Evolutionary conservation across 30 jellyfish, hydroid and myxozoan species (phyloP), one percentile per base, ranked within the genome.

Genomic region (Calvadosia cruxmelitensis): DNA sequence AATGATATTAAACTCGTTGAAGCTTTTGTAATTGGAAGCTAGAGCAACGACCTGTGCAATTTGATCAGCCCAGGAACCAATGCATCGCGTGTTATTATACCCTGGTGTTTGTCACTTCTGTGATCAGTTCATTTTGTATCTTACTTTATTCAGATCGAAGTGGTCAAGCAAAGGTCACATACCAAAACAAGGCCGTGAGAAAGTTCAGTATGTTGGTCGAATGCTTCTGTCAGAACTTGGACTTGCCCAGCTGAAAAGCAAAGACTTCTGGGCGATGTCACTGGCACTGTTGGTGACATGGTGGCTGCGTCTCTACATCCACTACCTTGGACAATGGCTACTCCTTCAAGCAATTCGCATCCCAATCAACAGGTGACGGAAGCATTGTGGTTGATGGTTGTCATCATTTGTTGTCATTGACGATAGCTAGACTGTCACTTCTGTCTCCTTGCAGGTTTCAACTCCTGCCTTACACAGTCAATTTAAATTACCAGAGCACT

Each of bases 391-490:
- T 42, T 5, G 57, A 5, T 42, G 20, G 57, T 42, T 42, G 20
- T 5, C 57, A 42, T 42, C 57, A 42, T 5, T 20, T 5, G 57
- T 42, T 42, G 57, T 5, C 10, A 42, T 42, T 42, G 57, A 5
- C 20, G 57, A 42, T 5, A 42, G 10, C 57, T 42, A 20, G 20
- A 5, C 20, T 42, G 57, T 20, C n/a, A n/a, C n/a, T n/a, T n/a
- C n/a, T n/a, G 20, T 67, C 73, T 27, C 66, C 53, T 71, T 86
- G 0, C 72, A 88, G 97, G 30, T 73, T 79, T 49, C 84, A 88
- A 65, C 80, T 83, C 50, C 77, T 88, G 67, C 94, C 97, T 3
- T 80, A 88, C 85, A 88, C 97, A 0, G 97, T 88, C 34, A 76
- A 53, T 68, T 65, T 88, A 73, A 66, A 63, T 57, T 88, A 64